Conservation (phyloP, 1,140 invertebrate species). For the Euura saliciscinereae region DNA sequence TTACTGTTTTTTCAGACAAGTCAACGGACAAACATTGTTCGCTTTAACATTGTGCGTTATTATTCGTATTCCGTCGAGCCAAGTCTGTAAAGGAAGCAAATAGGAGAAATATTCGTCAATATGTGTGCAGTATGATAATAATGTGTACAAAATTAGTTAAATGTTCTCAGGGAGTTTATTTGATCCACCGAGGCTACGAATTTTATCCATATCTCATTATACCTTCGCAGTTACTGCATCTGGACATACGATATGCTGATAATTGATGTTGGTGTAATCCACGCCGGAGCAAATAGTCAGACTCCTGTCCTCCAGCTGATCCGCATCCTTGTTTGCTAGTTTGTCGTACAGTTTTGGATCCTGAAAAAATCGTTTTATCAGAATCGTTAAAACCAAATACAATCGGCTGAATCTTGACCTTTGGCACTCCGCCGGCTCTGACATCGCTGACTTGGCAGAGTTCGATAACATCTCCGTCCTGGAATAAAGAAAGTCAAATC, state of each 20-base stretch:
- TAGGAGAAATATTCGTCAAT: not conserved
- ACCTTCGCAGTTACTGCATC: slow-evolving; percentile 93
- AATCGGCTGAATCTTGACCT: slow-evolving; percentile 63
- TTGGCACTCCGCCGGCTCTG: slow-evolving; percentile 85
- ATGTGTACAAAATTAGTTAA: too few relatives aligned
- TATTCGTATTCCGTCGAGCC: slow-evolving; percentile 92
- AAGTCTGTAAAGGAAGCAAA: slow-evolving; percentile 74
- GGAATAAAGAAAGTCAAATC: slow-evolving; percentile 51
- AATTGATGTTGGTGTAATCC: slow-evolving; percentile 99
- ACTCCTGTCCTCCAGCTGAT: slow-evolving; percentile 90
- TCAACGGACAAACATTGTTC: slow-evolving; percentile 98
- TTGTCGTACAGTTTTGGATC: slow-evolving; percentile 85
- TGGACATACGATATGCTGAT: slow-evolving; percentile 94
- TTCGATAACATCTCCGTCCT: slow-evolving; percentile 97
- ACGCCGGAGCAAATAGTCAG: slow-evolving; percentile 98
- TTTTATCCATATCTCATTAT: slow-evolving; percentile 25
- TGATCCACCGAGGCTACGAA: too few relatives aligned
- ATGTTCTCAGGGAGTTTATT: too few relatives aligned
- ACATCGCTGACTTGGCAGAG: slow-evolving; percentile 97
- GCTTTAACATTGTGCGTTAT: slow-evolving; percentile 99
- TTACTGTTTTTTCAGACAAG: slow-evolving; percentile 99
- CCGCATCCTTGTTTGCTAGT: slow-evolving; percentile 76
- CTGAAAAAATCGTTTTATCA: slow-evolving; percentile 55
- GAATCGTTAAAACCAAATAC: slow-evolving; percentile 8
- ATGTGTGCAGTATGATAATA: too few relatives aligned